Percentiles rank a stretch among this genome's conserved stretches.
Evolutionary conservation across 2,113 vertebrate species (phyloP).

Genomic region (Macrotus californicus): DNA sequence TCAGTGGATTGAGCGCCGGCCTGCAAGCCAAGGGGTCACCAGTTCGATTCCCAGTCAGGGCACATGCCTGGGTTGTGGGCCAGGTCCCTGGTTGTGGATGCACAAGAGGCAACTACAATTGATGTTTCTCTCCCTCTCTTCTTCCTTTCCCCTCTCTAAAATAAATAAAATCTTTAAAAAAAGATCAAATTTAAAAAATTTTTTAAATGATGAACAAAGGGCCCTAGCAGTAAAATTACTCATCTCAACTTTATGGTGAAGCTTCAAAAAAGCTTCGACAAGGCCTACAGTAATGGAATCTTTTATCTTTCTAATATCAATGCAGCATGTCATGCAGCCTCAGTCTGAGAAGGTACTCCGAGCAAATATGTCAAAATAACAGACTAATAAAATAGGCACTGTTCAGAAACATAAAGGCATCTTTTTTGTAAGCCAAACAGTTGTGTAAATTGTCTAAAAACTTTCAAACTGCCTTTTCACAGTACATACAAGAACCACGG

Average conservation of each 20-base stretch:
- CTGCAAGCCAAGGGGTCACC: too few relatives aligned
- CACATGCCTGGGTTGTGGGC: too few relatives aligned
- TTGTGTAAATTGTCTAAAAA: background rate
- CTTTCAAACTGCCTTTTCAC: background rate
- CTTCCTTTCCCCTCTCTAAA: too few relatives aligned
- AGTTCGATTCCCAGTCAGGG: too few relatives aligned
- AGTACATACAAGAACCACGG: background rate
- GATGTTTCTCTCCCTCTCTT: too few relatives aligned
- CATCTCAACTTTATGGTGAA: background rate
- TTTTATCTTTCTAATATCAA: background rate
- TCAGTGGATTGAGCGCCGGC: too few relatives aligned
- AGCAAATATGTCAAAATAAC: background rate
- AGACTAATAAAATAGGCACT: background rate
- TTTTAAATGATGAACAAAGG: background rate
- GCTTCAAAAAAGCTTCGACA: background rate
- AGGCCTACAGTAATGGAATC: background rate
- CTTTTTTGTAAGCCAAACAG: background rate
- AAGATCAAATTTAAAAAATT: background rate
- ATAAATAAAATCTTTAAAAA: too few relatives aligned
- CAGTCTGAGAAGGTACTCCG: background rate
- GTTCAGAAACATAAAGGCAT: background rate
- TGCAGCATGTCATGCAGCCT: background rate
- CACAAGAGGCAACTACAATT: too few relatives aligned
- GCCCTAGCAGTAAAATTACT: background rate
- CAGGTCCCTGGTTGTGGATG: too few relatives aligned